Evolutionary conservation across 2,113 vertebrate species (phyloP), one percentile per base, ranked within the genome.

Genomic region (Sarotherodon lohbergeri): DNA sequence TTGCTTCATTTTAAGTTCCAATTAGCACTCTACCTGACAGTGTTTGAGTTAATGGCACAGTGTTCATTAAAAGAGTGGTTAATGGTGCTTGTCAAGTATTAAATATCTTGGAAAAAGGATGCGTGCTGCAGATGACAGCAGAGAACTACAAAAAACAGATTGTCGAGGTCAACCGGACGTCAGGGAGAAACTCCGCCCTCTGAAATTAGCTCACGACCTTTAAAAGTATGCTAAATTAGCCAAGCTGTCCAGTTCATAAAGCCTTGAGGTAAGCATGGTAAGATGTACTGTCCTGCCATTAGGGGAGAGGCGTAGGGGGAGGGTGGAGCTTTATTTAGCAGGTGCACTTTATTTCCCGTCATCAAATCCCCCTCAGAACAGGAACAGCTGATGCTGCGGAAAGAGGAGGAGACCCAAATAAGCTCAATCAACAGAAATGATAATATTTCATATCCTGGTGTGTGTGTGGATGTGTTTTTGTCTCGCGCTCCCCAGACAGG

Each of bases 391-490:
- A 96, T 22, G 7, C 2, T 4, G 94, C 92, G 85, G 93, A 94
- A 95, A 95, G 4, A 54, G 80, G 83, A 93, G 92, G 83, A 95
- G 93, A 93, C 94, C 93, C 91, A 95, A 95, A 96, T 95, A 96
- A 96, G 94, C 95, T 95, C 95, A 93, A 96, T 96, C 95, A 96
- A 96, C 95, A 91, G 73, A 89, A 93, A 61, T 88, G 85, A 93
- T 95, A 94, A 95, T 96, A 95, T 95, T 95, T 96, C 94, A 96
- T 93, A 90, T 91, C 85, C 85, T 12, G 2, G 46, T 68, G 90
- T 88, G 85, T 83, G 81, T 83, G 76, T 90, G 79, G 86, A 78
- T 88, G 66, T 5, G 41, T 16, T 76, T 89, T 80, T 66, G 55
- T 55, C 29, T 52, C 24, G 11, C 9, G 7, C 14, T 61, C 39